Evolutionary conservation across 2,888 invertebrate species (phyloP).

Genomic region (Heteromyza rotundicornis): DNA sequence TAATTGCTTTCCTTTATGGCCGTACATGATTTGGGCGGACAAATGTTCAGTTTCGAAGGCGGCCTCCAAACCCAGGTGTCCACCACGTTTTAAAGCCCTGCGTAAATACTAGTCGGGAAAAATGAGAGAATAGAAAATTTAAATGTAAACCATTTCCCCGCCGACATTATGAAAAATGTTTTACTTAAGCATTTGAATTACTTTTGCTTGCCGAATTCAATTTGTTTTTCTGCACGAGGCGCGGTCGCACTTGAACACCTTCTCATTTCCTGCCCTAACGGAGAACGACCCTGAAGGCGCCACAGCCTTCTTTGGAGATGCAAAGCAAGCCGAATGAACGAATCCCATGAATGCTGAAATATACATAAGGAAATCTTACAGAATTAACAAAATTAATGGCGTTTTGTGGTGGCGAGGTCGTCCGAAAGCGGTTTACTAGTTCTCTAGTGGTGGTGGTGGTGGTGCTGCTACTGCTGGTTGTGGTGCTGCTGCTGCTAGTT

Average conservation of each 20-base stretch:
- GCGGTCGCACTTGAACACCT: no score
- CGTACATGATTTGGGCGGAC: not conserved
- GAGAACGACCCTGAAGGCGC: no score
- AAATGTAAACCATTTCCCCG: not conserved
- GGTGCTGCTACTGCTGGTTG: no score
- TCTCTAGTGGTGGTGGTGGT: not conserved
- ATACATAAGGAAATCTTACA: not conserved
- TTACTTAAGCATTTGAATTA: not conserved
- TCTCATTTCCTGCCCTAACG: no score
- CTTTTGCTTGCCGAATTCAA: not conserved
- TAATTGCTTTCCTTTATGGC: not conserved
- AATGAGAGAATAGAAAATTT: no score
- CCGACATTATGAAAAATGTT: not conserved
- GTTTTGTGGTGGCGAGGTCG: not conserved
- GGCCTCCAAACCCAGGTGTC: not conserved
- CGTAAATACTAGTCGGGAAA: no score
- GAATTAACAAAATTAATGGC: slow-evolving; percentile 8
- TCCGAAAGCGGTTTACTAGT: not conserved
- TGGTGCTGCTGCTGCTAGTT: no score
- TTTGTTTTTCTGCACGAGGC: not conserved
- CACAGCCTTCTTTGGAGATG: no score
- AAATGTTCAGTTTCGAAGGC: not conserved
- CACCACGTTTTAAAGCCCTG: no score
- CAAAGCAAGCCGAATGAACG: no score
- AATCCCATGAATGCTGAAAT: no score